Percentiles rank a stretch among this genome's conserved stretches.
Conservation (phyloP, 2,113 vertebrate genomes). For the Gadus chalcogrammus region DNA sequence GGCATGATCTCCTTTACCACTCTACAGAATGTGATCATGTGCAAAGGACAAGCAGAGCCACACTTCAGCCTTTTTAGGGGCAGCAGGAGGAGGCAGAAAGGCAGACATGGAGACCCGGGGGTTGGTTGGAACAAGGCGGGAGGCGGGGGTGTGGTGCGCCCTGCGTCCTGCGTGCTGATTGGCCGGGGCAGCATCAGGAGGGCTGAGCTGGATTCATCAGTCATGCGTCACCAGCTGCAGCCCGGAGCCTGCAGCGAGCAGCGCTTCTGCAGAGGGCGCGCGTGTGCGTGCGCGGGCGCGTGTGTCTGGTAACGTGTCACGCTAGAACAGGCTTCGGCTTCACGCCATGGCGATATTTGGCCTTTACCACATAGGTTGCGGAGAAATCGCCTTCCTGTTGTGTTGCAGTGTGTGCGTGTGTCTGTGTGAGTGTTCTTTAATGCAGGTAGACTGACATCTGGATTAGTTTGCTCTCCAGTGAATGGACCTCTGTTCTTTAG, state of each 20-base stretch:
- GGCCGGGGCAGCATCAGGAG: conserved; percentile 43
- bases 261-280: conserved; percentile 17
- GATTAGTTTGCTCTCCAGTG: conserved; percentile 24
- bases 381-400: neutral
- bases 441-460: conserved; percentile 29
- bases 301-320: neutral
- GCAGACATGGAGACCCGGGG: neutral
- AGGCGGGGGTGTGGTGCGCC: conserved; percentile 46
- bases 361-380: too few species aligned
- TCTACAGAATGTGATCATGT: too few species aligned
- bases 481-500: conserved; percentile 41
- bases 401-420: neutral
- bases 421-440: conserved; percentile 16
- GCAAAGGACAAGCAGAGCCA: too few species aligned
- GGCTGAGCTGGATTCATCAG: conserved; percentile 76
- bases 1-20: too few species aligned
- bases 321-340: neutral
- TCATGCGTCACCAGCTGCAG: conserved; percentile 78
- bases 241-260: conserved; percentile 66
- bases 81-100: conserved; percentile 32
- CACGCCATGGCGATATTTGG: too few species aligned
- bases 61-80: too few species aligned
- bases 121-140: conserved; percentile 2
- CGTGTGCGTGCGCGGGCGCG: neutral
- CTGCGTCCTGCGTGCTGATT: conserved; percentile 44